Base-by-base conservation (phyloP, 2,113 vertebrate genomes). In the Etheostoma spectabile region DNA sequence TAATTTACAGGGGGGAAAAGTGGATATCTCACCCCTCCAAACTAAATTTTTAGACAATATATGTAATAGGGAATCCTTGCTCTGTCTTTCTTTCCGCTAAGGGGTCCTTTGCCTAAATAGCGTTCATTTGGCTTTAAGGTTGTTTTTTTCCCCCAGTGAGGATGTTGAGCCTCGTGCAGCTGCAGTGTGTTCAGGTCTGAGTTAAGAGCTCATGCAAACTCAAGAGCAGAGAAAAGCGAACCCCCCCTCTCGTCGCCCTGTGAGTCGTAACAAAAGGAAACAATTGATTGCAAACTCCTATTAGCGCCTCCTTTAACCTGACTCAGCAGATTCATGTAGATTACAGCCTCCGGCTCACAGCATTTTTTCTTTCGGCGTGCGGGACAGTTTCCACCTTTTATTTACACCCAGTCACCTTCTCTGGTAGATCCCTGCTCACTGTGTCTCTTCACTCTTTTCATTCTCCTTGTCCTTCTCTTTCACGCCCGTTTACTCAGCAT, bases 241-340 rank as follows among this genome's bases (percentile, higher is more conserved):
- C 35, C 35, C 35, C 35, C 35, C 7, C 7, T 35, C 35, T 33
- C 27, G 0, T 18, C 5, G 21, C 53, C 55, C 30, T 19, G 46
- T 4, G 55, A 49, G 60, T 49, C 30, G 42, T 24, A 46, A 83
- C 42, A 38, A 55, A 38, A 70, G 22, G 59, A 66, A 75, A n/a
- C 18, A 1, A 45, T 45, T 19, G 1, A 38, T 60, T 38, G 21
- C 14, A 59, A n/a, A 52, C 60, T 57, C 63, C 63, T 46, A 49
- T 72, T 27, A 75, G 22, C 12, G 51, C 14, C 59, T 49, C 1
- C 38, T 66, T 67, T 35, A 74, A 15, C 0, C 53, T 33, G 65
- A 82, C 53, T 75, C 75, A 79, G 79, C 71, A 52, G 30, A 18
- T 63, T 48, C 0, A 2, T 24, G 70, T 5, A 45, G 21, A 38